Conservation (phyloP, 2,113 vertebrate species). For the Phyllostomus discolor region DNA sequence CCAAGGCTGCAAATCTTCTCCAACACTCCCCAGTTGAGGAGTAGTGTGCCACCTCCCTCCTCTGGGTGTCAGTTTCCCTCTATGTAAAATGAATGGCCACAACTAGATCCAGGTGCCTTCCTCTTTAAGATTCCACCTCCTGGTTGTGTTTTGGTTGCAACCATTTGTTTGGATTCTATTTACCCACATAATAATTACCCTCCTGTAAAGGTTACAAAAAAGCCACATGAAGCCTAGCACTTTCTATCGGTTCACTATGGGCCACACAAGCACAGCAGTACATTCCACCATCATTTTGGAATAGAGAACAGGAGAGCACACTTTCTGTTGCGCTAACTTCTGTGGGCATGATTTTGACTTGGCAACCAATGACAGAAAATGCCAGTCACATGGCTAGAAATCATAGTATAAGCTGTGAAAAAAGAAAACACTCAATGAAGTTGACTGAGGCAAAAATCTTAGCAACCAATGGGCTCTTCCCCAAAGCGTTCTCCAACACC, state of each 20-base stretch:
- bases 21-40: neutral
- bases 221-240: neutral
- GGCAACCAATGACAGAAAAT: neutral
- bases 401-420: neutral
- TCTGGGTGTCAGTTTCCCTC: neutral
- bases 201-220: neutral
- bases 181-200: neutral
- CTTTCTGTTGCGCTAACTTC: neutral
- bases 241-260: accelerated
- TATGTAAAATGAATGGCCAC: neutral
- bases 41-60: neutral
- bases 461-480: neutral
- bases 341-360: neutral
- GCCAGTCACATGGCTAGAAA: neutral
- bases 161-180: neutral
- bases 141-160: neutral
- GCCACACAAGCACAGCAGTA: neutral
- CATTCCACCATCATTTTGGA: neutral
- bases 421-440: neutral
- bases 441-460: neutral
- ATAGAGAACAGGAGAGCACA: neutral
- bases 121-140: neutral
- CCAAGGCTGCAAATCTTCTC: neutral
- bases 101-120: neutral
- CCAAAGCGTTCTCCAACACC: neutral